Base-by-base conservation (phyloP, 2,888 invertebrate species). In the Agrochola macilenta region DNA sequence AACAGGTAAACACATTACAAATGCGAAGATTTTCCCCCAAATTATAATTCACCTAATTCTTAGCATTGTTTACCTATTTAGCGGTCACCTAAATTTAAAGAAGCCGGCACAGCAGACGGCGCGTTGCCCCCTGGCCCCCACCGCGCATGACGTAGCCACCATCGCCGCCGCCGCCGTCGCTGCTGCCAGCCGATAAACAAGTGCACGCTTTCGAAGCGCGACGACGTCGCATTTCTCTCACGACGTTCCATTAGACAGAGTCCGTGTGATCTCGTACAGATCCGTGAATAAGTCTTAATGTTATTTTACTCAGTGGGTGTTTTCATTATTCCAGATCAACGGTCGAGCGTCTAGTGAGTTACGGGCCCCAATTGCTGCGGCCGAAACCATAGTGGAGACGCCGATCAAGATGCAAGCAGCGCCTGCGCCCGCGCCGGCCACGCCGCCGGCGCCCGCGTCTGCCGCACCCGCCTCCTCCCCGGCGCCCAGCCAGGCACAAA, bases 281-380 rank as follows among this genome's bases (percentile, higher is more conserved):
- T 89, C 79, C 84, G 86, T 88, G 81, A 88, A 87, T 87, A 84
- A 78, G 77, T 76, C 61, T 74, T 54, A 69, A 82, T 80, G 69
- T 72, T 82, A 76, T 78, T 81, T 78, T 85, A 81, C 68, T 85
- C 74, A 89, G 61, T 61, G 74, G 30, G 54, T 81, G 49, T 87
- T 88, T 86, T 87, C 82, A 83, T 95, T 93, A 92, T 95, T 95
- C 85, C 94, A 97, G 97, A 91, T 93, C 81, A 96, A 93, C 94
- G 93, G 93, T 87, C 93, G 95, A 84, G 92, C 94, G 72, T 91
- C 93, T 76, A 96, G 94, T 91, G 97, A 96, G 88, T 92, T 94
- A 75, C 93, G 95, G 80, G 96, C 97, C 86, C 97, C 97, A 79
- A 97, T 97, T 89, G 97, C 97, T 85, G 95, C 97, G 88, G 96